Percentiles rank a stretch among this genome's conserved stretches.
Conservation (phyloP, 1,140 invertebrate genomes). For the Solenopsis invicta region DNA sequence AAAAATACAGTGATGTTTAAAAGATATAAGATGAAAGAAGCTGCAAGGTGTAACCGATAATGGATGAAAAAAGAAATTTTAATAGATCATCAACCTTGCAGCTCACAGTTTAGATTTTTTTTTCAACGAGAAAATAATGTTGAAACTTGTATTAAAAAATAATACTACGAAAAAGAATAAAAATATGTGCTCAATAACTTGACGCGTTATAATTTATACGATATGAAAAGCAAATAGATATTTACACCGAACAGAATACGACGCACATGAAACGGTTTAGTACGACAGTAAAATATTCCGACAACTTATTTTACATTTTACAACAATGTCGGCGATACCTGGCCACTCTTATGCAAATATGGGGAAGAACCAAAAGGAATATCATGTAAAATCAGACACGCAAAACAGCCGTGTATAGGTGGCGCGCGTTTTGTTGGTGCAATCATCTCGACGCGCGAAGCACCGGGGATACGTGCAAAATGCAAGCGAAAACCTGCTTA, state of each 20-base stretch:
- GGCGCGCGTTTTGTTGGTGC: constrained; percentile 17
- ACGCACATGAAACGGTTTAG: background rate
- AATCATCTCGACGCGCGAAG: constrained; percentile 53
- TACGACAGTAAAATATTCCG: constrained; percentile 24
- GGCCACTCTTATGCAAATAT: constrained; percentile 14
- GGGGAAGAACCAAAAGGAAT: constrained; percentile 4
- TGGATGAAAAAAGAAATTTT: background rate
- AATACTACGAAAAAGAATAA: background rate
- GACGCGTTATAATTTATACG: background rate
- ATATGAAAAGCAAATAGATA: background rate
- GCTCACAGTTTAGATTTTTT: background rate
- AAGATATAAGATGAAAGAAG: background rate
- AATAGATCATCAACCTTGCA: background rate
- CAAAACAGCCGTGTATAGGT: background rate
- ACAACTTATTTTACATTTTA: constrained; percentile 38
- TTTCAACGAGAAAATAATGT: background rate
- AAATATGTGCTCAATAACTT: background rate
- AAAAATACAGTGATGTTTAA: too few relatives aligned
- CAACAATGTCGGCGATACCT: constrained; percentile 6
- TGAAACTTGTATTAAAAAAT: background rate
- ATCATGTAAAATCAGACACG: constrained; percentile 14
- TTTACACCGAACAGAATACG: background rate
- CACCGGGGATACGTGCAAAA: constrained; percentile 43
- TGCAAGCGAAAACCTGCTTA: constrained; percentile 29
- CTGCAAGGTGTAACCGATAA: background rate